Conservation (phyloP, 37 sponge, comb jelly and placozoan genomes). For the Cliona cf. orientalis region DNA sequence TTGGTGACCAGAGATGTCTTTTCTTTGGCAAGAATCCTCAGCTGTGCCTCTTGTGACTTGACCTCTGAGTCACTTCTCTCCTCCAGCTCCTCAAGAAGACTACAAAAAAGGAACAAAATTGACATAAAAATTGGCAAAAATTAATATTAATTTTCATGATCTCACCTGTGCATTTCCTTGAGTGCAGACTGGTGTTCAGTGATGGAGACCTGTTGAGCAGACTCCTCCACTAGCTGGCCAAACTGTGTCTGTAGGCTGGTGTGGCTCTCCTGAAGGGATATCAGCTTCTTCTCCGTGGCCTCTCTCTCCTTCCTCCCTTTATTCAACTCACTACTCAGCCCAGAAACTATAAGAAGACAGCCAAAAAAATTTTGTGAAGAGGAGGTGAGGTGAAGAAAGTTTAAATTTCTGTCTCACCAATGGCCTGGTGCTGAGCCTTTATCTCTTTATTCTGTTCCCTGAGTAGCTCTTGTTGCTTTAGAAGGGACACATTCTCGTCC, state of each 20-base stretch:
- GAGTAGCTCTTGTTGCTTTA: constrained; percentile 19
- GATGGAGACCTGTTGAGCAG: constrained; percentile 17
- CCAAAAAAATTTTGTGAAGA: background rate
- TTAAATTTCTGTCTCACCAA: background rate
- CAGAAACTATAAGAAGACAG: constrained; percentile 19
- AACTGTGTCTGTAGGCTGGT: constrained; percentile 34
- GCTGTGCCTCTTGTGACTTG: constrained; percentile 5
- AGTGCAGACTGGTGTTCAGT: constrained; percentile 43
- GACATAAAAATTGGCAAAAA: background rate
- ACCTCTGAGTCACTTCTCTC: background rate
- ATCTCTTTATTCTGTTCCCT: constrained; percentile 17
- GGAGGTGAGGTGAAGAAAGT: background rate
- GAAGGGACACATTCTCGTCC: constrained; percentile 25
- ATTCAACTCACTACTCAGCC: constrained; percentile 23
- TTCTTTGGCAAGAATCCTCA: constrained; percentile 26
- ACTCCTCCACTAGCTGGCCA: background rate
- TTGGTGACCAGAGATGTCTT: constrained; percentile 38
- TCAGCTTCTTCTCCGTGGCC: constrained; percentile 4
- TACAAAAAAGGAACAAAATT: constrained; percentile 1
- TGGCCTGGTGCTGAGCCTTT: constrained; percentile 26
- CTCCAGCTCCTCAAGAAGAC: constrained; percentile 20
- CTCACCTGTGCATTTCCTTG: constrained; percentile 45
- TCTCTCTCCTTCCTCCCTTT: constrained; percentile 10
- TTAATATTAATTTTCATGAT: background rate
- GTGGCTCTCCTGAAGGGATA: constrained; percentile 11